These are phyloP conservation scores for Cladopsammia gracilis DNA, from an alignment of 64 coral and sea anemone species.

Conservation along the genomic window DNA sequence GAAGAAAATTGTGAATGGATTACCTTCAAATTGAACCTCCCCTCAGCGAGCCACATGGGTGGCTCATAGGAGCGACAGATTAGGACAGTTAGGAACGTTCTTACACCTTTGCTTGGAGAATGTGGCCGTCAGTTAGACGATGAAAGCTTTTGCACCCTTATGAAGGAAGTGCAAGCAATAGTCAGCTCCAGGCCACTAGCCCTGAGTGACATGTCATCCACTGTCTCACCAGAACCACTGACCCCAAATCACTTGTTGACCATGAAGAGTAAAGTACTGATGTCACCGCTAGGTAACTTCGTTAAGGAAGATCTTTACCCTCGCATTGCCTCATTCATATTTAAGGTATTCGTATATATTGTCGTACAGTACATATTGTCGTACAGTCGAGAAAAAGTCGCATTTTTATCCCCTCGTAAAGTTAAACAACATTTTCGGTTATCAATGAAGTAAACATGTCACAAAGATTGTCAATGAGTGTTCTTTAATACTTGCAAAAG, in stretches of 20 bases:
- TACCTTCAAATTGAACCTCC: constrained; percentile 48
- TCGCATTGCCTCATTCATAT: no score
- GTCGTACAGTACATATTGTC: no score
- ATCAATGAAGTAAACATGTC: no score
- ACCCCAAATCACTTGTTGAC: constrained; percentile 44
- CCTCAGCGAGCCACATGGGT: constrained; percentile 13
- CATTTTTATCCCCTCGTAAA: no score
- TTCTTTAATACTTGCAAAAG: no score
- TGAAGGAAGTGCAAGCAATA: constrained; percentile 1
- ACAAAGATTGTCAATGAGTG: no score
- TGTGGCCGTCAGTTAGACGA: constrained; percentile 45
- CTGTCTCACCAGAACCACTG: constrained; percentile 22
- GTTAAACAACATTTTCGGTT: no score
- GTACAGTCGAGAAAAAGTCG: no score
- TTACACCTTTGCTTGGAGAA: constrained; percentile 20
- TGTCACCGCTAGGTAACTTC: constrained; percentile 51
- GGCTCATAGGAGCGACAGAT: constrained; percentile 22
- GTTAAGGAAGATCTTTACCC: constrained; percentile 10
- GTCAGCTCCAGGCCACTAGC: constrained; percentile 11
- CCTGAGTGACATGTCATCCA: background rate
- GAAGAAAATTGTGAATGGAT: constrained; percentile 51
- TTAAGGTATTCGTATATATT: no score
- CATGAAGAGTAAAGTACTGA: constrained; percentile 43
- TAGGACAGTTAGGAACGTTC: constrained; percentile 34
- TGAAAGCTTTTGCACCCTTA: background rate